Evolutionary conservation across 2,113 vertebrate species (phyloP).

Genomic region (Leptocoma aspasia): DNA sequence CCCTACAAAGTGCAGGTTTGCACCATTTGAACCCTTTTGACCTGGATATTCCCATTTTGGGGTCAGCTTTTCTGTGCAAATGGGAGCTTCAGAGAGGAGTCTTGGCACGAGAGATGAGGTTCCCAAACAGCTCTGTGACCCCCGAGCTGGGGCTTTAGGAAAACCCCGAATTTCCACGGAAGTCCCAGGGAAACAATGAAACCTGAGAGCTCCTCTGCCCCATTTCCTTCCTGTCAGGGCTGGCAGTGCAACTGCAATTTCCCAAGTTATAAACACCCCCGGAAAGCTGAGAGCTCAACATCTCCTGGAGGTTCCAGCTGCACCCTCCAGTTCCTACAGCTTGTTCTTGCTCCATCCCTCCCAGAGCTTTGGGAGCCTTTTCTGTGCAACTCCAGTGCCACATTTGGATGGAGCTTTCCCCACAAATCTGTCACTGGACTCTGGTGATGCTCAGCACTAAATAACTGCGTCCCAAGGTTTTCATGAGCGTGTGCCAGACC

Average conservation of each 20-base stretch:
- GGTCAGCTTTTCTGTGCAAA: neutral
- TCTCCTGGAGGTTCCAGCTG: neutral
- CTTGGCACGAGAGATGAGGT: accelerated
- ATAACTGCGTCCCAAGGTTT: neutral
- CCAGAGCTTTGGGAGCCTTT: neutral
- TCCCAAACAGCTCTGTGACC: neutral
- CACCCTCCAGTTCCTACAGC: neutral
- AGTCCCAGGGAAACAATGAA: neutral
- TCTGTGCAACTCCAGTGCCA: accelerated
- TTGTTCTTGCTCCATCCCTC: neutral
- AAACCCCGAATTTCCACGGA: neutral
- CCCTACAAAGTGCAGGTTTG: neutral
- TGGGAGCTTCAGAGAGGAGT: neutral
- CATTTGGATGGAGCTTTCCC: neutral
- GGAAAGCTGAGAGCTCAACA: neutral
- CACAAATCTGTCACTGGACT: neutral
- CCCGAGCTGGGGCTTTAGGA: neutral
- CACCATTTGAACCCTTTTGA: neutral
- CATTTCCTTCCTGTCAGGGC: neutral
- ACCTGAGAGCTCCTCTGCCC: neutral
- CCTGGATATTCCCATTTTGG: neutral
- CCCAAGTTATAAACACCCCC: neutral
- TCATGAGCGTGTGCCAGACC: neutral
- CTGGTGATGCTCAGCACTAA: neutral
- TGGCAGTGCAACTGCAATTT: neutral